phyloP scores from a whole-genome alignment of 2,888 invertebrate genomes.

The Meiosimyza decipiens region DNA sequence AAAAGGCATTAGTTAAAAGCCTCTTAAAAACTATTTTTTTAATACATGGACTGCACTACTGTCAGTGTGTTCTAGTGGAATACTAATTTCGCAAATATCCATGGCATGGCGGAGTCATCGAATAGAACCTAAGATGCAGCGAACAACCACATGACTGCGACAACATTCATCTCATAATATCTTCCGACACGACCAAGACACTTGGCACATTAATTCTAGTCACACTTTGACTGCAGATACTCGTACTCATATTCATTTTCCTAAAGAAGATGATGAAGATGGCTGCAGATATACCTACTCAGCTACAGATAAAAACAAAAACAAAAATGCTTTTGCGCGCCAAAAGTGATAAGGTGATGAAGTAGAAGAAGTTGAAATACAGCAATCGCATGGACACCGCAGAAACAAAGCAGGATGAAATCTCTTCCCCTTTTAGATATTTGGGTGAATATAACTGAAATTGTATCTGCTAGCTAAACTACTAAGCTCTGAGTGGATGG shows the following conservation, averaged over 20 bases:
- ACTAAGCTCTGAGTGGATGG: not conserved
- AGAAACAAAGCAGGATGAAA: slow-evolving; percentile 4
- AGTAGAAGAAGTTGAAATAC: too few relatives aligned
- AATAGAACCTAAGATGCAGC: not conserved
- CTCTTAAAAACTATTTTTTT: slow-evolving; percentile 58
- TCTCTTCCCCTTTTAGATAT: slow-evolving; percentile 21
- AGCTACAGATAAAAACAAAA: not conserved
- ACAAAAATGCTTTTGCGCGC: not conserved
- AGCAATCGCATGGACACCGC: not conserved
- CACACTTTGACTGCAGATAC: slow-evolving; percentile 41
- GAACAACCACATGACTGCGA: slow-evolving; percentile 5
- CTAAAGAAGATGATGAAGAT: not conserved
- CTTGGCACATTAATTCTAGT: slow-evolving; percentile 48
- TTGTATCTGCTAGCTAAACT: slow-evolving; percentile 16
- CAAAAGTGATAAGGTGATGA: not conserved
- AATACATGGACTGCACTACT: slow-evolving; percentile 47
- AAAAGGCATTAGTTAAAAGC: slow-evolving; percentile 44
- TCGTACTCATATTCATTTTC: not conserved
- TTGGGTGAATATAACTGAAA: slow-evolving; percentile 39
- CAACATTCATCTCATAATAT: slow-evolving; percentile 48
- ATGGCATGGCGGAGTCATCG: slow-evolving; percentile 24
- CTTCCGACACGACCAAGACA: slow-evolving; percentile 48
- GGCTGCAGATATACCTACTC: not conserved
- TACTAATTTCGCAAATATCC: slow-evolving; percentile 51
- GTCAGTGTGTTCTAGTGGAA: slow-evolving; percentile 43